These are phyloP conservation scores for Otolemur crassicaudatus DNA, from an alignment of 2,797 vertebrate genomes.

Conservation along the genomic window DNA sequence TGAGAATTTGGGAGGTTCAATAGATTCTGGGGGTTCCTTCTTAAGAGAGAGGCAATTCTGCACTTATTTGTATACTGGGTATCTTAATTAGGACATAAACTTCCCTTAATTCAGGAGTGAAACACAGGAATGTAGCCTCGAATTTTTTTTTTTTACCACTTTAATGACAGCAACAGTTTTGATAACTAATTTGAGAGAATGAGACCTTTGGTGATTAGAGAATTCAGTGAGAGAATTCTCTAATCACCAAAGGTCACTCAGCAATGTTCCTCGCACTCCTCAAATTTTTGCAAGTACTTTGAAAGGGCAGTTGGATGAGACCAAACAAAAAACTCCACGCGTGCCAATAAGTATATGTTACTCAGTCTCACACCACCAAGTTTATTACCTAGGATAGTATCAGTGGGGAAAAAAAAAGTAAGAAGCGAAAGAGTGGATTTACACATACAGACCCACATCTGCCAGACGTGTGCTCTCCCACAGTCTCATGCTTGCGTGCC, in stretches of 20 bases:
- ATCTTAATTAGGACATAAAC: conserved; percentile 14
- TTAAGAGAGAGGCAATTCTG: conserved; percentile 53
- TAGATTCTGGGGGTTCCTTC: neutral
- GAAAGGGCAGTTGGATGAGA: conserved; percentile 37
- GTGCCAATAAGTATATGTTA: conserved; percentile 34
- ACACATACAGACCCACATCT: conserved; percentile 55
- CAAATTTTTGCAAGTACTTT: conserved; percentile 47
- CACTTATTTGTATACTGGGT: neutral
- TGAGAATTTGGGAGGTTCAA: conserved; percentile 22
- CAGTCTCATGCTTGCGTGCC: conserved; percentile 46
- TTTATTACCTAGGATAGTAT: conserved; percentile 58
- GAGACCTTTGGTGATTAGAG: no score
- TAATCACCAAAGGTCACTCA: conserved; percentile 18
- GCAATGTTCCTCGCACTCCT: neutral
- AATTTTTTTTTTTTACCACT: neutral
- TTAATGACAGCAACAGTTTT: neutral
- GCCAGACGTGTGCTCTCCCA: neutral
- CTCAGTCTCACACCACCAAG: conserved; percentile 6
- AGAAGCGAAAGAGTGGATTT: conserved; percentile 41
- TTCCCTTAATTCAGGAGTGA: conserved; percentile 8
- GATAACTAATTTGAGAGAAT: neutral
- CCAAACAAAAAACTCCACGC: conserved; percentile 27
- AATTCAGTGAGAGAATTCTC: neutral
- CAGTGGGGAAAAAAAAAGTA: neutral
- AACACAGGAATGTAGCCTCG: neutral